phyloP scores from a whole-genome alignment of 1,140 invertebrate species.

The Lepidostoma basale region DNA sequence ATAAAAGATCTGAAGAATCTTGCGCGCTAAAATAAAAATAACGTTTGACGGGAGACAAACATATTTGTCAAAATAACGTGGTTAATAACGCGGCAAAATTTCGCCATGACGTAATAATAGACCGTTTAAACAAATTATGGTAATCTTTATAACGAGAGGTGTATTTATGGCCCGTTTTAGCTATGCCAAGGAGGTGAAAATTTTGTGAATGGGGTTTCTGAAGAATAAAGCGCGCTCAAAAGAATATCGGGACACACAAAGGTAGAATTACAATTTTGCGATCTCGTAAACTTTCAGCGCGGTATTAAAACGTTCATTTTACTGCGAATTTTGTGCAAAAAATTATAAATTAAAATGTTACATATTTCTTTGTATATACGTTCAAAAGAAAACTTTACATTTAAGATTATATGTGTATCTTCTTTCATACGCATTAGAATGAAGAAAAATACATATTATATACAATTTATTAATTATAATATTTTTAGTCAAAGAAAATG shows the following conservation, averaged over 20 bases:
- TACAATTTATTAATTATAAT: too few species aligned
- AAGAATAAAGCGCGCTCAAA: background rate
- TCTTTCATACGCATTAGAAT: too few species aligned
- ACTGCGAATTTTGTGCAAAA: too few species aligned
- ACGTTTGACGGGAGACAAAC: background rate
- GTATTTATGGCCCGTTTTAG: conserved; percentile 11
- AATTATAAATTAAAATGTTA: too few species aligned
- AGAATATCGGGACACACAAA: background rate
- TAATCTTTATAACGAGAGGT: background rate
- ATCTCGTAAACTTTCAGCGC: background rate
- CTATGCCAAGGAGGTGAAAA: background rate
- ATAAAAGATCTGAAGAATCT: too few species aligned
- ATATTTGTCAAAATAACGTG: background rate
- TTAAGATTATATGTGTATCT: too few species aligned
- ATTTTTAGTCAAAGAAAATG: too few species aligned
- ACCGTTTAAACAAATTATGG: conserved; percentile 15
- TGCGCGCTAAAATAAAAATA: background rate
- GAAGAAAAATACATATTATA: too few species aligned
- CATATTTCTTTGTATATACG: too few species aligned
- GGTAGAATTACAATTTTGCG: background rate
- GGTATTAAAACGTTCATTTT: too few species aligned
- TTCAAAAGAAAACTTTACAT: too few species aligned
- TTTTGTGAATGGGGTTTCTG: background rate
- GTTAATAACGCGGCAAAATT: background rate
- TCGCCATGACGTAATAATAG: background rate